phyloP scores from a whole-genome alignment of 2,113 vertebrate genomes.

The Galbula dea region DNA sequence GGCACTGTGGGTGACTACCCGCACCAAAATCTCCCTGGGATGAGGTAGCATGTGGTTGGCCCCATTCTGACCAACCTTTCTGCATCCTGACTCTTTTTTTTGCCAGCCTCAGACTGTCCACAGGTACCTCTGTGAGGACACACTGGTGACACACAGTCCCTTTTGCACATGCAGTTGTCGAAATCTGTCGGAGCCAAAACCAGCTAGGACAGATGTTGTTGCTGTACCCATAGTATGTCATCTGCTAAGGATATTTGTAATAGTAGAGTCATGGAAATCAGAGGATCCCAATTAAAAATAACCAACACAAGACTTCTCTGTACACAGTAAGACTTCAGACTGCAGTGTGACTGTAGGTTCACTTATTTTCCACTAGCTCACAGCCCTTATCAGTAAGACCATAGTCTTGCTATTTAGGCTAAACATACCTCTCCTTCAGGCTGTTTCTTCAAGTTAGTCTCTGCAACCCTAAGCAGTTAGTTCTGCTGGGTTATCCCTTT shows the following conservation, averaged over 20 bases:
- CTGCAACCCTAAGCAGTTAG: not conserved
- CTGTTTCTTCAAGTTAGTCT: not conserved
- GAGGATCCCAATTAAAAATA: not conserved
- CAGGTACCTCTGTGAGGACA: not conserved
- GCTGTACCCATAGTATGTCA: not conserved
- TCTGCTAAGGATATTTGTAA: constrained; percentile 22
- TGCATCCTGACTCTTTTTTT: not conserved
- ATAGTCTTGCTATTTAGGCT: constrained; percentile 12
- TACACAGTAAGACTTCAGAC: not conserved
- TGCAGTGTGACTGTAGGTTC: not conserved
- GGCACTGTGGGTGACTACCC: not conserved
- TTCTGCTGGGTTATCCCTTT: not conserved
- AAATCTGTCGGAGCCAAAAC: not conserved
- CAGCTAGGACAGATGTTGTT: not conserved
- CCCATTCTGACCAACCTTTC: not conserved
- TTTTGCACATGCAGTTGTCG: no score
- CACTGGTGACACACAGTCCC: not conserved
- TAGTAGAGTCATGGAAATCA: not conserved
- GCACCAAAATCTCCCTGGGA: not conserved
- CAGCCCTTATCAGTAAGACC: not conserved
- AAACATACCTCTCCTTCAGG: constrained; percentile 3
- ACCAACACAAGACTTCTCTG: not conserved
- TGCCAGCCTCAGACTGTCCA: not conserved
- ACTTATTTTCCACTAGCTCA: not conserved
- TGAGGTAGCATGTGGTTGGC: fast-evolving